Percentiles rank a stretch among this genome's conserved stretches.
These are phyloP conservation scores for Aphidius colemani DNA, from an alignment of 2,888 invertebrate species.

Conservation along the genomic window DNA sequence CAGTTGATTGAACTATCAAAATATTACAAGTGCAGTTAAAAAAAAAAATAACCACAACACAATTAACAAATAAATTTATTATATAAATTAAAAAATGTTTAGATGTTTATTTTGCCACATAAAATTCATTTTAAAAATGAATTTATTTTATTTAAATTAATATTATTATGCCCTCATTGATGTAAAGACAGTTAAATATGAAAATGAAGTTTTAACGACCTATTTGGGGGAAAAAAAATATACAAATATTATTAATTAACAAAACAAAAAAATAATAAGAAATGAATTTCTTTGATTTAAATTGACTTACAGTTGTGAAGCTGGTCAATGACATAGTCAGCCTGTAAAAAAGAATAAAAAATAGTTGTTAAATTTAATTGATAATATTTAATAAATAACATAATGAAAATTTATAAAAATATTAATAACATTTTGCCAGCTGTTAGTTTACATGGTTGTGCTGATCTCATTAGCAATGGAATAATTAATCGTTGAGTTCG, in stretches of 20 bases:
- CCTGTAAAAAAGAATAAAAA: too few relatives aligned
- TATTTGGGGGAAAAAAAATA: not conserved
- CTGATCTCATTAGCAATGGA: conserved; percentile 22
- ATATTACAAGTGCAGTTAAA: too few relatives aligned
- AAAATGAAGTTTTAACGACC: conserved; percentile 28
- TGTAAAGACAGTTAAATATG: conserved; percentile 24
- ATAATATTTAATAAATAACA: too few relatives aligned
- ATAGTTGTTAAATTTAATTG: too few relatives aligned
- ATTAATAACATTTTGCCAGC: conserved; percentile 20
- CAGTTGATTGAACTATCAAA: too few relatives aligned
- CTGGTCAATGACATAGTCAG: conserved; percentile 18
- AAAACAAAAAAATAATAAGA: too few relatives aligned
- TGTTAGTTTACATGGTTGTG: conserved; percentile 23
- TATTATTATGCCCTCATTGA: conserved; percentile 20
- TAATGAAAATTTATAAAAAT: too few relatives aligned
- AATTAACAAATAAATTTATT: not conserved
- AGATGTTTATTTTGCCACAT: conserved; percentile 26
- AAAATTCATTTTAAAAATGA: conserved; percentile 14
- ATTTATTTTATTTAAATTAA: not conserved
- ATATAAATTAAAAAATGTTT: conserved; percentile 9
- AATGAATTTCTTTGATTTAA: not conserved
- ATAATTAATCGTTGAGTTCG: conserved; percentile 22
- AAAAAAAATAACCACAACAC: not conserved
- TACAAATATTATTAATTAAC: not conserved
- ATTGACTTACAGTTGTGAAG: conserved; percentile 20